phyloP scores from a whole-genome alignment of 2,797 vertebrate genomes.

The Sebastes kiyomatsui region DNA sequence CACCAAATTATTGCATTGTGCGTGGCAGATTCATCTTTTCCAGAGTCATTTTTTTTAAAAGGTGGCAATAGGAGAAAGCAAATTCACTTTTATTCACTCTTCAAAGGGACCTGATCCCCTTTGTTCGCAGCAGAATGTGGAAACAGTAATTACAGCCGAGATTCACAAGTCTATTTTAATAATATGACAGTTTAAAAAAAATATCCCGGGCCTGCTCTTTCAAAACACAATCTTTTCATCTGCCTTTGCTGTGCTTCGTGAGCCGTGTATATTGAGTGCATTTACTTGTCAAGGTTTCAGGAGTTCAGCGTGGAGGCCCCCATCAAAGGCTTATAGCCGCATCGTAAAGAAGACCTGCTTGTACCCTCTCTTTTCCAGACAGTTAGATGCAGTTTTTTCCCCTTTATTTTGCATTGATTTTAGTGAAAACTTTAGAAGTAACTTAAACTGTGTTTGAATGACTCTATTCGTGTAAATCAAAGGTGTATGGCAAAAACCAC shows the following conservation, averaged over 20 bases:
- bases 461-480: neutral
- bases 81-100: slow-evolving; percentile 19
- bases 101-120: slow-evolving; percentile 39
- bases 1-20: slow-evolving; percentile 8
- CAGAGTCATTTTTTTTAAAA: slow-evolving; percentile 17
- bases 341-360: neutral
- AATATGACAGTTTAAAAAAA: slow-evolving; percentile 31
- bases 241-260: slow-evolving; percentile 1
- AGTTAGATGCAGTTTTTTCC: neutral
- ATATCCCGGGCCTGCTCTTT: slow-evolving; percentile 15
- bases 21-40: slow-evolving; percentile 25
- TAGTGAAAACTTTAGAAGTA: neutral
- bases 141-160: slow-evolving; percentile 45
- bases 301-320: neutral
- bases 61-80: neutral
- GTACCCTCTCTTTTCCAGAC: neutral
- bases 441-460: neutral
- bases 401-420: neutral
- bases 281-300: slow-evolving; percentile 13
- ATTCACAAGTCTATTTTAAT: slow-evolving; percentile 40
- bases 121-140: slow-evolving; percentile 43
- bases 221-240: slow-evolving; percentile 24
- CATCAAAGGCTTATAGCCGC: neutral
- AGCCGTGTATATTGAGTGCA: neutral
- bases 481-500: neutral